Percentiles rank a stretch among this genome's conserved stretches.
Conservation (phyloP, 2,113 vertebrate genomes). For the Lipophrys pholis region DNA sequence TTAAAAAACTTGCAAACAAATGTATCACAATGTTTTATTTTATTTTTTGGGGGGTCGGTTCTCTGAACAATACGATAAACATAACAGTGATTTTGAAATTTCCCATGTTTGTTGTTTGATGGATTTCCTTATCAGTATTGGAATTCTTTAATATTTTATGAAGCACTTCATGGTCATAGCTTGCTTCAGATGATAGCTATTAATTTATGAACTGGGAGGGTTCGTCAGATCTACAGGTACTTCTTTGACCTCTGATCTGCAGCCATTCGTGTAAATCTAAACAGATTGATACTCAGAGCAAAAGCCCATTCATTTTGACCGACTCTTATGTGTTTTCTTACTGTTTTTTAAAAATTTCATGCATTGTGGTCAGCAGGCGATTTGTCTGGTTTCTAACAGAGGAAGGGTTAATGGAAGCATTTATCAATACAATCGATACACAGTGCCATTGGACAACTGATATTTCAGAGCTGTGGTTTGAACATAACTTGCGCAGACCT, state of each 20-base stretch:
- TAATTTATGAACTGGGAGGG: constrained; percentile 8
- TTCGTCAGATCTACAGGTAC: not conserved
- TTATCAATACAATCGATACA: too few relatives aligned
- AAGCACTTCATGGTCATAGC: not conserved
- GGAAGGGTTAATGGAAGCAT: too few relatives aligned
- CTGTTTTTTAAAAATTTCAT: too few relatives aligned
- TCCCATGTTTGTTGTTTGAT: not conserved
- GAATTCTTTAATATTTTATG: constrained; percentile 29
- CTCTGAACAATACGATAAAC: constrained; percentile 1
- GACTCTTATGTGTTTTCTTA: not conserved
- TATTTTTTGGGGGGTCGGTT: not conserved
- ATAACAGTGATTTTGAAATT: not conserved
- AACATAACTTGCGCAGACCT: too few relatives aligned
- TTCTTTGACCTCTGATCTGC: not conserved
- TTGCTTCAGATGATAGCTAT: constrained; percentile 19
- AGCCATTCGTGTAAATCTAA: not conserved
- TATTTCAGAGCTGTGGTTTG: too few relatives aligned
- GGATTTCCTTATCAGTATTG: constrained; percentile 7
- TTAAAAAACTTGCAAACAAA: not conserved
- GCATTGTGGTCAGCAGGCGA: too few relatives aligned
- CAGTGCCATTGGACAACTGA: too few relatives aligned
- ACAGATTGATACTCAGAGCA: not conserved
- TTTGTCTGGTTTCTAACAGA: too few relatives aligned
- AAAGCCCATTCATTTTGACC: not conserved
- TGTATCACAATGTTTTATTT: not conserved